These are phyloP conservation scores for Chesias legatella DNA, from an alignment of 2,888 invertebrate genomes.

Conservation along the genomic window DNA sequence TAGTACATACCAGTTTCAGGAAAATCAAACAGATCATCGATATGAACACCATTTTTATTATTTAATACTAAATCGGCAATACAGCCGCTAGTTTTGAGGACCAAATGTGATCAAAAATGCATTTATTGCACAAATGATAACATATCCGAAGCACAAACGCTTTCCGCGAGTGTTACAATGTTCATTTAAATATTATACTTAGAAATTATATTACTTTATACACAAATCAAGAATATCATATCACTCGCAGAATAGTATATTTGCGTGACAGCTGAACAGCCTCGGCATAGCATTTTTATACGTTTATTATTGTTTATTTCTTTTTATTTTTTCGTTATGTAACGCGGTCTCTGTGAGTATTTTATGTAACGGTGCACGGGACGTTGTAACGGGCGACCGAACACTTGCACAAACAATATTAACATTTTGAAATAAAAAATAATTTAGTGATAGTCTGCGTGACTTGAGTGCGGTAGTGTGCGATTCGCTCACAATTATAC, in stretches of 20 bases:
- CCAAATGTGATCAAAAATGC: constrained; percentile 54
- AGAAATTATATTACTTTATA: constrained; percentile 17
- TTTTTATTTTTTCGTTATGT: too few species aligned
- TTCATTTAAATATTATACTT: constrained; percentile 13
- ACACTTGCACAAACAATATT: too few species aligned
- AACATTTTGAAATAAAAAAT: too few species aligned
- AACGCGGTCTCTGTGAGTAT: too few species aligned
- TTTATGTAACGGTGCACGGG: too few species aligned
- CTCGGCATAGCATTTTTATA: background rate
- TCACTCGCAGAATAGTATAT: constrained; percentile 16
- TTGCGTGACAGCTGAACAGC: background rate
- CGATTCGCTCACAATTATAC: too few species aligned
- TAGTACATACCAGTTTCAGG: too few species aligned
- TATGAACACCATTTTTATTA: constrained; percentile 63
- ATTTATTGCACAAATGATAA: constrained; percentile 63
- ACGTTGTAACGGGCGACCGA: too few species aligned
- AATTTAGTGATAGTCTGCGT: too few species aligned
- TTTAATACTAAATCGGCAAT: constrained; percentile 54
- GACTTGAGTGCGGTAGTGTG: too few species aligned
- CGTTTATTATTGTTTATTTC: too few species aligned
- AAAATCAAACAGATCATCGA: constrained; percentile 34
- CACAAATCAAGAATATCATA: constrained; percentile 13
- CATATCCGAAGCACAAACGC: constrained; percentile 19
- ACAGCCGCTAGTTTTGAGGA: constrained; percentile 52
- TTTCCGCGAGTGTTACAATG: constrained; percentile 21